Evolutionary conservation across 2,797 vertebrate genomes (phyloP), one percentile per base, ranked within the genome.

Genomic region (Lepilemur septentrionalis): DNA sequence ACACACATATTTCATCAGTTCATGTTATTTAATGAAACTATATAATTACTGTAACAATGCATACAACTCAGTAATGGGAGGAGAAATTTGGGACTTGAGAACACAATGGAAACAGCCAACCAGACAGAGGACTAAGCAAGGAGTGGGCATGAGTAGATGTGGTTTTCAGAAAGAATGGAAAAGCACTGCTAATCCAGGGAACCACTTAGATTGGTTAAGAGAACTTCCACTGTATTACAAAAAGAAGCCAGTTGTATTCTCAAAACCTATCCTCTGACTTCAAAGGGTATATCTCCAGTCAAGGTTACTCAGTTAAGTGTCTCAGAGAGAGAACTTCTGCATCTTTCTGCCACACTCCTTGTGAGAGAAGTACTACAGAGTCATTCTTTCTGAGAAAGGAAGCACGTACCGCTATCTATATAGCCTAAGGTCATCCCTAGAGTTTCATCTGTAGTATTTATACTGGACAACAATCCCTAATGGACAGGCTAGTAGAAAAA

Each of bases 361-460:
- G 25, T 38, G 85, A 52, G 23, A 79, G 35, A 96, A 75, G 41
- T 61, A 41, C 43, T 48, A 50, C 1, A 38, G 55, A 55, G 11
- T 50, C 41, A 22, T 61, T 82, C 59, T 79, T 91, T 90, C 48
- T 52, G 61, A 89, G 43, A 87, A 93, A 48, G 20, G 18, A 95
- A 80, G 22, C 46, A 25, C 17, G 7, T 2, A 87, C 18, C 43
- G 4, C 32, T 73, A 30, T 83, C 69, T 43, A 5, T 8, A 35
- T 22, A 92, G 70, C 70, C 86, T 75, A 46, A 43, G 32, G 72
- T 59, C 65, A 93, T 61, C 67, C 43, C 38, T 5, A 32, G 20
- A 83, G 6, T 65, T 80, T 94, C 86, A 86, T 93, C 55, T 84
- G 23, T 61, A 92, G 65, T 86, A 91, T 75, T 94, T 89, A 75